Conservation (phyloP, 2,113 vertebrate genomes). For the Carollia perspicillata region DNA sequence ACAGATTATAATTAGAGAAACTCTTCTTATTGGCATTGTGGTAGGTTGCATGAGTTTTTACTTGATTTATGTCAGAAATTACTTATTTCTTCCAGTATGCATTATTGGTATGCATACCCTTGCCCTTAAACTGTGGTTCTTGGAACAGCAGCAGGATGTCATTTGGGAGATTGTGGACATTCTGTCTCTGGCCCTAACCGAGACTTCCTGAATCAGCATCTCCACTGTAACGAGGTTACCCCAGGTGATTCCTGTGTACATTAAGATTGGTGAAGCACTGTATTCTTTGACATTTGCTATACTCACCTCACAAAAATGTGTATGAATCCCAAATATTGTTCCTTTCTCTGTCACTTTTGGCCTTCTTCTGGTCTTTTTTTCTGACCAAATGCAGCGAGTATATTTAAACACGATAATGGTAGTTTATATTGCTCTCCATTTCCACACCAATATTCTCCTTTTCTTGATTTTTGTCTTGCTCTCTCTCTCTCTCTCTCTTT, state of each 20-base stretch:
- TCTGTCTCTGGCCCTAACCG: not conserved
- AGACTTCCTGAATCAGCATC: not conserved
- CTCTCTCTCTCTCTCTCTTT: not conserved
- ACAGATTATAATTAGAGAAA: slow-evolving; percentile 6
- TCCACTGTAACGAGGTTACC: not conserved
- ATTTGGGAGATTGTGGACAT: not conserved
- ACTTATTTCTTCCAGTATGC: not conserved
- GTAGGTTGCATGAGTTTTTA: not conserved
- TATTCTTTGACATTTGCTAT: not conserved
- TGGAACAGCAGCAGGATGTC: not conserved
- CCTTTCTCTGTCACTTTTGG: not conserved
- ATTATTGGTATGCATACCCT: not conserved
- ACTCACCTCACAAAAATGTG: not conserved
- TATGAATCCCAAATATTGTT: not conserved
- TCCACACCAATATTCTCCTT: not conserved
- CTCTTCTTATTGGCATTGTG: not conserved
- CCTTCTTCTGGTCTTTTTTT: not conserved
- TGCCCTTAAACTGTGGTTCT: not conserved
- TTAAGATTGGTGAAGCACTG: not conserved
- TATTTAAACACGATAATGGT: not conserved
- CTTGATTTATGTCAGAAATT: not conserved
- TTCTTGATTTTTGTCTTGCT: not conserved
- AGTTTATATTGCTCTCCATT: not conserved
- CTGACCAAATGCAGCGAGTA: not conserved
- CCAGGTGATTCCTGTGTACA: not conserved